These are phyloP conservation scores for Mythimna ferrago DNA, from an alignment of 2,888 invertebrate genomes.

Conservation along the genomic window DNA sequence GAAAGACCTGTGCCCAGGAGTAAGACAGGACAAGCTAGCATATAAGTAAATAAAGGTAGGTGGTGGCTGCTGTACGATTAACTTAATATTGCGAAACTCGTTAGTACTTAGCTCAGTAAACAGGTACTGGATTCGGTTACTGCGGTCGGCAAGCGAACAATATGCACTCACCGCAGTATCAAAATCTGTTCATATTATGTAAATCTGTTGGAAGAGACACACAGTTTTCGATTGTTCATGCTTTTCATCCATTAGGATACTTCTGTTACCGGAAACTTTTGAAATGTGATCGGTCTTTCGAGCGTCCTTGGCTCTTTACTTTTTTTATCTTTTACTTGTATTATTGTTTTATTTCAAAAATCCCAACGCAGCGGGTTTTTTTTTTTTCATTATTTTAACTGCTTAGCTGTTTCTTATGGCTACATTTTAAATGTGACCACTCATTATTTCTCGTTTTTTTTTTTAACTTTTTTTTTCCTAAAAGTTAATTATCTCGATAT, in stretches of 20 bases:
- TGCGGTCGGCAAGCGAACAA: slow-evolving; percentile 65
- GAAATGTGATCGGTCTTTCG: slow-evolving; percentile 12
- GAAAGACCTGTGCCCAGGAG: too few relatives aligned
- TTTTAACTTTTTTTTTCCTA: not conserved
- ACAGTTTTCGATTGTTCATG: slow-evolving; percentile 22
- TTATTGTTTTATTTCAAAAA: not conserved
- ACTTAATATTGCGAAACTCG: slow-evolving; percentile 53
- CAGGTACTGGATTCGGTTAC: slow-evolving; percentile 61
- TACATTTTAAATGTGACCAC: not conserved
- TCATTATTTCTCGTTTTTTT: not conserved
- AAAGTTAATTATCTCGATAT: not conserved
- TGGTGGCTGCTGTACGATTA: slow-evolving; percentile 28
- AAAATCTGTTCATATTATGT: slow-evolving; percentile 43
- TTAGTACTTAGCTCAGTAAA: slow-evolving; percentile 44
- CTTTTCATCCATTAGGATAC: slow-evolving; percentile 7
- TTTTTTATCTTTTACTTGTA: slow-evolving; percentile 8
- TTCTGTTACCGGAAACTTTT: slow-evolving; percentile 17
- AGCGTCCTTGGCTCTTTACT: not conserved
- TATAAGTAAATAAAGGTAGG: not conserved
- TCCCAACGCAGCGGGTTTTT: too few relatives aligned
- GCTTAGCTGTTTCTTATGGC: not conserved
- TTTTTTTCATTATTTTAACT: not conserved
- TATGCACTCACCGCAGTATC: slow-evolving; percentile 58
- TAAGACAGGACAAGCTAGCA: too few relatives aligned
- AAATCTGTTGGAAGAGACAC: slow-evolving; percentile 28